Percentiles rank a stretch among this genome's conserved stretches.
Evolutionary conservation across 1,140 invertebrate genomes (phyloP).

Genomic region (Centruroides vittatus): DNA sequence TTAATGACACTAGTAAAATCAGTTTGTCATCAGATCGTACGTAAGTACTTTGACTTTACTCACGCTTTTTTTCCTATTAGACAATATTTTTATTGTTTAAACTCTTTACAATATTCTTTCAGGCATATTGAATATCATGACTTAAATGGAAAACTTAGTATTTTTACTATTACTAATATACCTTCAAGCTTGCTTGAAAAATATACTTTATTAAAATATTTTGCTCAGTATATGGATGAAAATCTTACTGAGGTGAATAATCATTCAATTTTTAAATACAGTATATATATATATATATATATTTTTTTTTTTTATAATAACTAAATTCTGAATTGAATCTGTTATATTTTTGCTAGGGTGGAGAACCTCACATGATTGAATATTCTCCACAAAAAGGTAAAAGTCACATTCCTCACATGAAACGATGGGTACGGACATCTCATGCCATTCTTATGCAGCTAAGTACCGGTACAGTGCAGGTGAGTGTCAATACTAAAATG

Average conservation of each 20-base stretch:
- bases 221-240: conserved; percentile 47
- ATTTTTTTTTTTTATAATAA: too few species aligned
- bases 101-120: neutral
- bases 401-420: conserved; percentile 33
- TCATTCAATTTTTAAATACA: too few species aligned
- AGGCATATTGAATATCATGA: conserved; percentile 45
- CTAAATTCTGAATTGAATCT: too few species aligned
- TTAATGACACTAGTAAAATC: conserved; percentile 84
- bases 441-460: conserved; percentile 45
- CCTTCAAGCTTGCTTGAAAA: conserved; percentile 38
- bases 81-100: too few species aligned
- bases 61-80: too few species aligned
- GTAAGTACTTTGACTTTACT: conserved; percentile 37
- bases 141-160: conserved; percentile 32
- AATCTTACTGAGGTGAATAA: conserved; percentile 39
- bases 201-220: conserved; percentile 41
- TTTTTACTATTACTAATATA: conserved; percentile 32
- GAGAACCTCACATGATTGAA: conserved; percentile 17
- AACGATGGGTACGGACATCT: conserved; percentile 42
- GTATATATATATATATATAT: too few species aligned
- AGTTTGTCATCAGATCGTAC: conserved; percentile 71
- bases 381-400: conserved; percentile 23
- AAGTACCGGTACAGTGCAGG: conserved; percentile 45
- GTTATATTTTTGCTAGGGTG: conserved; percentile 27
- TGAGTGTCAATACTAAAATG: conserved; percentile 17